Evolutionary conservation across 2,888 invertebrate genomes (phyloP).

Genomic region (Hydrotaea cyrtoneurina): DNA sequence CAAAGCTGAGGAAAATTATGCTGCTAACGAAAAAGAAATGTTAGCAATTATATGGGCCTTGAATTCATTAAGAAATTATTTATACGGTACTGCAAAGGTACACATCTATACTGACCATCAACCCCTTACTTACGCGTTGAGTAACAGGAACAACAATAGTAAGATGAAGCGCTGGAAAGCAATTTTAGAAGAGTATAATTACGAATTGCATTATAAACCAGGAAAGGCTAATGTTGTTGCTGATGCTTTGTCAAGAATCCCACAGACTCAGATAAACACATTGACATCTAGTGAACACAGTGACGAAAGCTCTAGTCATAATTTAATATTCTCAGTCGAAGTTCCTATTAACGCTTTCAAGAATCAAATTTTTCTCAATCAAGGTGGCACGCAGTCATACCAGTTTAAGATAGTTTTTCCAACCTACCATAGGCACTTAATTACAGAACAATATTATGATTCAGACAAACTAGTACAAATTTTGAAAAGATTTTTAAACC

Average conservation of each 20-base stretch:
- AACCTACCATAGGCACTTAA: neutral
- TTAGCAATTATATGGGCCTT: constrained; percentile 43
- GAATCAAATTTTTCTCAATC: neutral
- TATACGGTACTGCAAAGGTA: constrained; percentile 39
- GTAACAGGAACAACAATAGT: constrained; percentile 23
- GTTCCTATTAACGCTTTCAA: neutral
- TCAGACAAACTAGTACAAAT: neutral
- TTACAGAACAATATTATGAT: neutral
- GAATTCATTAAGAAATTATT: constrained; percentile 31
- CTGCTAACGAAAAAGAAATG: constrained; percentile 45
- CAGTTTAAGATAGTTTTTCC: constrained; percentile 11
- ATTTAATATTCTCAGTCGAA: neutral
- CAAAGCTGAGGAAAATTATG: constrained; percentile 42
- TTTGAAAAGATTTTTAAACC: neutral
- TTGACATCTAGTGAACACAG: neutral
- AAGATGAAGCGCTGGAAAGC: constrained; percentile 32
- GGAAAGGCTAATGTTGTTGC: constrained; percentile 18
- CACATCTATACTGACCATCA: constrained; percentile 52
- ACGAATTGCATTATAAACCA: constrained; percentile 7
- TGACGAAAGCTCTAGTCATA: neutral
- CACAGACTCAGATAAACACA: constrained; percentile 19
- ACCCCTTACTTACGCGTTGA: constrained; percentile 24
- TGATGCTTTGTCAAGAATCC: constrained; percentile 46
- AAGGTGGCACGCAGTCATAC: neutral
- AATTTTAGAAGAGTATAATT: constrained; percentile 24